Evolutionary conservation across 2,888 invertebrate species (phyloP).

Genomic region (Lasioglossum marginatum): DNA sequence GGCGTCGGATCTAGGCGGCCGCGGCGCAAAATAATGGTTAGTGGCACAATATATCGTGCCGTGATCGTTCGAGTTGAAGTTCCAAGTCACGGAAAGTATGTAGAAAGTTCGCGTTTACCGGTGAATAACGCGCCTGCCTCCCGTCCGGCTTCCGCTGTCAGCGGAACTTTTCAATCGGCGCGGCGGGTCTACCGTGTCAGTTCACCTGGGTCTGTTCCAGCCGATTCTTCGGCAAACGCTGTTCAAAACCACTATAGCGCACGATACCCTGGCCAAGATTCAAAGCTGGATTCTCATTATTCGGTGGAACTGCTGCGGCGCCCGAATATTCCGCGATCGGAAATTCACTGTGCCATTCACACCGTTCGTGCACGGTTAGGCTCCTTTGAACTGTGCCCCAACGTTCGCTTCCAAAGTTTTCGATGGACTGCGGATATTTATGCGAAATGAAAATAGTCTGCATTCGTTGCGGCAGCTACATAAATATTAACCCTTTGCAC

Average conservation of each 20-base stretch:
- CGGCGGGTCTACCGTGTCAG: not conserved
- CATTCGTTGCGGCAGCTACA: not conserved
- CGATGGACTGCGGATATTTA: not conserved
- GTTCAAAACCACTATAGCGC: not conserved
- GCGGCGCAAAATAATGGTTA: constrained; percentile 27
- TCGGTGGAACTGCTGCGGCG: not conserved
- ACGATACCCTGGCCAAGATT: constrained; percentile 12
- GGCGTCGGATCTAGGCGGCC: constrained; percentile 20
- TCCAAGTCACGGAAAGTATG: constrained; percentile 31
- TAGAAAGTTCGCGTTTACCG: constrained; percentile 35
- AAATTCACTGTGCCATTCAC: not conserved
- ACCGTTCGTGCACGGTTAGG: not conserved
- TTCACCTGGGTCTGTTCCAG: constrained; percentile 17
- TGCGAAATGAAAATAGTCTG: not conserved
- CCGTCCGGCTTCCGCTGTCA: constrained; percentile 11
- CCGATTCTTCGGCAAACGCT: not conserved
- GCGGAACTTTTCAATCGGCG: constrained; percentile 23
- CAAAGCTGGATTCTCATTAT: constrained; percentile 6
- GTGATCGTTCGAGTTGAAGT: constrained; percentile 13
- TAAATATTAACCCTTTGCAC: not conserved
- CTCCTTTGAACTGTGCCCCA: not conserved
- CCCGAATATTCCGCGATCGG: not conserved
- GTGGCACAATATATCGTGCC: constrained; percentile 23
- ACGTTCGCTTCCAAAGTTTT: not conserved
- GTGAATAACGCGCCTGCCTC: constrained; percentile 3